Evolutionary conservation across 2,797 vertebrate genomes (phyloP).

Genomic region (Myotis vivesi): DNA sequence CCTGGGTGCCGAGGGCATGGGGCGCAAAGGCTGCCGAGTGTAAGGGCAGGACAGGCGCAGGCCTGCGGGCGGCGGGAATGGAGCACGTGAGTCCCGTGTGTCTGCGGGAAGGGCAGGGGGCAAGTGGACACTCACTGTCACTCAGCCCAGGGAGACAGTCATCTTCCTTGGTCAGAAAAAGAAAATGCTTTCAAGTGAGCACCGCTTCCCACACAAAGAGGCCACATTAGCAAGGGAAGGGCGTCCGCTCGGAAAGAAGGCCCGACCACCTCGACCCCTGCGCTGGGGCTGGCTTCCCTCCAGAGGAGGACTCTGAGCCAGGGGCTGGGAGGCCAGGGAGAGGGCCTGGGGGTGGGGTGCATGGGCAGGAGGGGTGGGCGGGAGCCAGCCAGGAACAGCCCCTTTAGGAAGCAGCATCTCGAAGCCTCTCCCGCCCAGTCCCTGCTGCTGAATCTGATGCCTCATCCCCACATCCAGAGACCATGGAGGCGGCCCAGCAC

Average conservation of each 20-base stretch:
- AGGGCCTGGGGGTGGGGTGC: not conserved
- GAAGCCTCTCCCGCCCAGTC: not conserved
- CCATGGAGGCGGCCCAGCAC: not conserved
- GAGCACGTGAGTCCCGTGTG: not conserved
- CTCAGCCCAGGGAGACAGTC: not conserved
- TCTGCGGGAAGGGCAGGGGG: not conserved
- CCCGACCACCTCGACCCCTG: not conserved
- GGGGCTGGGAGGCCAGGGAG: not conserved
- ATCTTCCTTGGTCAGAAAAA: conserved; percentile 44
- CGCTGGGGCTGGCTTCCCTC: not conserved
- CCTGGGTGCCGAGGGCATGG: not conserved
- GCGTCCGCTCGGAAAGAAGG: rapidly evolving
- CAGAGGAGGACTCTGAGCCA: not conserved
- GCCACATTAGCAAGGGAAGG: not conserved
- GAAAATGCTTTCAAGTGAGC: conserved; percentile 9
- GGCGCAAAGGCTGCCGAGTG: not conserved
- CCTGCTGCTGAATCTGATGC: not conserved
- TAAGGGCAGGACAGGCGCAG: not conserved
- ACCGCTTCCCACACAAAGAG: not conserved
- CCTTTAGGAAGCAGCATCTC: not conserved
- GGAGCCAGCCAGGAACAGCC: not conserved
- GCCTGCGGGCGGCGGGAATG: not conserved
- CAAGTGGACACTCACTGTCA: not conserved
- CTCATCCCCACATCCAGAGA: not conserved
- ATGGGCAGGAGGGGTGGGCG: not conserved